A percentile compares a stretch with the other conserved stretches of the same genome.
Evolutionary conservation across 2,888 invertebrate genomes (phyloP).

Genomic region (Punctoribates punctum): DNA sequence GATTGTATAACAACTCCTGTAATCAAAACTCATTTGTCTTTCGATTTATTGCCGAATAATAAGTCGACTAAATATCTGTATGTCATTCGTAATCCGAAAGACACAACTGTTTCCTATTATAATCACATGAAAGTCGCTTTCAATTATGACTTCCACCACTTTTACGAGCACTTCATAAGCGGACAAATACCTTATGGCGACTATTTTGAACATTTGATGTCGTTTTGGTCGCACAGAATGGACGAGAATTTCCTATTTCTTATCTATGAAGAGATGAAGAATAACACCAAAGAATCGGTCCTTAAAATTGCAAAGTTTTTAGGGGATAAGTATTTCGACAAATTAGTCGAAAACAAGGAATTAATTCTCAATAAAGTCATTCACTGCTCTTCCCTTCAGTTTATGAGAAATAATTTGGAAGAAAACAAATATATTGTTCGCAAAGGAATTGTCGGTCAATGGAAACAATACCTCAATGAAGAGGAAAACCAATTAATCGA

Average conservation of each 20-base stretch:
- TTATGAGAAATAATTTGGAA: not conserved
- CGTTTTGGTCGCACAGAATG: conserved; percentile 47
- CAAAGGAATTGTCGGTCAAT: conserved; percentile 54
- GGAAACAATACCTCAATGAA: conserved; percentile 54
- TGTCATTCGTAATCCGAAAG: conserved; percentile 56
- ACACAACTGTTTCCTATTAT: conserved; percentile 55
- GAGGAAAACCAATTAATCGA: conserved; percentile 44
- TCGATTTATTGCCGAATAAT: conserved; percentile 43
- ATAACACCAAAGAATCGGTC: conserved; percentile 46
- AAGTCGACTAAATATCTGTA: conserved; percentile 51
- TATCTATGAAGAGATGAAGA: conserved; percentile 55
- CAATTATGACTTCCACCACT: conserved; percentile 51
- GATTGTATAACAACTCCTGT: conserved; percentile 26
- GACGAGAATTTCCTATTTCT: conserved; percentile 52
- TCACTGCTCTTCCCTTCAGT: not conserved
- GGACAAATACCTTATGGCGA: conserved; percentile 51
- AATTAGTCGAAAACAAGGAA: conserved; percentile 31
- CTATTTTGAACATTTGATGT: conserved; percentile 47
- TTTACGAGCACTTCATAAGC: conserved; percentile 53
- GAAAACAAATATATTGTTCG: conserved; percentile 42
- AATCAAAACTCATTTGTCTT: conserved; percentile 51
- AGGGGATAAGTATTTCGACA: conserved; percentile 41
- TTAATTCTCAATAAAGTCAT: not conserved
- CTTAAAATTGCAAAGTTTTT: conserved; percentile 48
- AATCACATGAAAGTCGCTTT: conserved; percentile 50